Evolutionary conservation across 1,140 invertebrate genomes (phyloP), one percentile per base, ranked within the genome.

Genomic region (Drosophila sproati): DNA sequence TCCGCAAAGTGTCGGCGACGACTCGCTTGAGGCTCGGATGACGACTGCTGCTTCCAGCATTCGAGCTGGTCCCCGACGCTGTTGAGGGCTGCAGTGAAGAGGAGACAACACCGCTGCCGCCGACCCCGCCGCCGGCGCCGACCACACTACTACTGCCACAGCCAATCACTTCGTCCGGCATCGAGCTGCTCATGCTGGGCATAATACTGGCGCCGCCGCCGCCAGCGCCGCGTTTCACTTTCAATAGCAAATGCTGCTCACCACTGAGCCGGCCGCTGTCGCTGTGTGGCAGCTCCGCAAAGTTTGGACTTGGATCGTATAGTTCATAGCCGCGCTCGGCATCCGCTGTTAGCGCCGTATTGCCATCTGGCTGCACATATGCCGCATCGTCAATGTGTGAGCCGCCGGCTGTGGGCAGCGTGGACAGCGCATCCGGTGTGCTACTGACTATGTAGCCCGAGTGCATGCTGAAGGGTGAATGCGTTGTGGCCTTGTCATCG

Each of bases 251-350:
- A 62, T 91, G 85, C 35, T 91, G 86, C 20, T 91, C 82, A 0
- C 91, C 83, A 29, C 89, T 91, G 2, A 91, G 43, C 4, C 78
- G 78, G 0, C 80, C 78, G 2, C 75, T 61, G 12, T 56, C 74
- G 10, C 82, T 8, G 64, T 78, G 43, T 28, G 80, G 78, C 32
- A 90, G 3, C 0, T 82, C 77, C 0, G 47, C 76, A 28, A 86
- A 91, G 7, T 92, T 83, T 2, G 91, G 91, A 80, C 91, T 92
- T 0, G 91, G 91, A 70, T 92, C 91, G 32, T 92, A 92, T 12
- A 80, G 68, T 35, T 91, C 91, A 37, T 91, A 92, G 7, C 56
- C 87, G 29, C 64, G 61, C 0, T 92, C 88, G 2, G 67, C 72
- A 5, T 69, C 73, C 35, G 67, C 62, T 29, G 10, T 28, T 0